phyloP scores from a whole-genome alignment of 1,140 invertebrate species.

The Euwallacea similis region DNA sequence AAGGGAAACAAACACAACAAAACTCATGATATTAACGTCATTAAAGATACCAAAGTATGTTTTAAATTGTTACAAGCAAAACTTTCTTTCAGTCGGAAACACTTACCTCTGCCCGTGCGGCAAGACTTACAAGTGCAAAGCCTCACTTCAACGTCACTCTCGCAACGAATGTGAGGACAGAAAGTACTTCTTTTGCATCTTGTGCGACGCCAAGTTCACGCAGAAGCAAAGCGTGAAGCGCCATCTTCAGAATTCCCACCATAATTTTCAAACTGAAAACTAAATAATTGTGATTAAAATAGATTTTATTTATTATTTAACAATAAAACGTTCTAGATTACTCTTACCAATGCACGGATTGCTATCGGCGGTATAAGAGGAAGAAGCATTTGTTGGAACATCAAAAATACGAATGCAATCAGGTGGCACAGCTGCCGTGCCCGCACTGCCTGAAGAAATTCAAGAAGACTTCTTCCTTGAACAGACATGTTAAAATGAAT shows the following conservation, averaged over 20 bases:
- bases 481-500: constrained; percentile 57
- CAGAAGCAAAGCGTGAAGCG: constrained; percentile 55
- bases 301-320: too few relatives aligned
- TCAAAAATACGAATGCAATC: constrained; percentile 64
- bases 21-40: too few relatives aligned
- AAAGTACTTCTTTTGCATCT: constrained; percentile 66
- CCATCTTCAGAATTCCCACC: constrained; percentile 42
- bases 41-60: too few relatives aligned
- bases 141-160: constrained; percentile 62
- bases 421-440: constrained; percentile 42
- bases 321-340: too few relatives aligned
- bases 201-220: constrained; percentile 55
- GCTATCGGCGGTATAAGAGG: constrained; percentile 51
- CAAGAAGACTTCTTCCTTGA: constrained; percentile 56
- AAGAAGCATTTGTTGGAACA: constrained; percentile 62
- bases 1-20: too few relatives aligned
- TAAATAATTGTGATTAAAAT: too few relatives aligned
- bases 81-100: constrained; percentile 42
- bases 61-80: too few relatives aligned
- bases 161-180: constrained; percentile 70
- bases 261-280: too few relatives aligned
- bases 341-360: too few relatives aligned
- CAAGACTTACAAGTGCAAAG: constrained; percentile 57
- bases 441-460: constrained; percentile 46
- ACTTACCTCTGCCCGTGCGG: constrained; percentile 9